These are phyloP conservation scores for Myotis daubentonii DNA, from an alignment of 2,797 vertebrate genomes.

Conservation along the genomic window DNA sequence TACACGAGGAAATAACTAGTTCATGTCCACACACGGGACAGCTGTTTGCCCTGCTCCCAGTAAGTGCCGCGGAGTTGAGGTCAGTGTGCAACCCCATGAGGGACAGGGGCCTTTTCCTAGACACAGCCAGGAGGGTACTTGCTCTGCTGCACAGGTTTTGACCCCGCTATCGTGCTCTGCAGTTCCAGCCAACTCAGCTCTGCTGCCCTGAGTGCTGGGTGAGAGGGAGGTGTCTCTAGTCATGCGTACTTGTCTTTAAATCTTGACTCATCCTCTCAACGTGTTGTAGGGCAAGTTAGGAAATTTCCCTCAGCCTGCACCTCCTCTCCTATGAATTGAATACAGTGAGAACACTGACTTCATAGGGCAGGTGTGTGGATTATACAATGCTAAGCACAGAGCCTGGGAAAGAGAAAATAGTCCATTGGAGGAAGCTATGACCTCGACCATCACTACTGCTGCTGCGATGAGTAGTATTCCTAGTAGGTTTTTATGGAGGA, in stretches of 20 bases:
- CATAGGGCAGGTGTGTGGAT: not conserved
- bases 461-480: not conserved
- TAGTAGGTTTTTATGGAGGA: not conserved
- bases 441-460: not conserved
- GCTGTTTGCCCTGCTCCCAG: not conserved
- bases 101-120: not conserved
- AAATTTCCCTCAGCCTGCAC: not conserved
- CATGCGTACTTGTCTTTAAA: not conserved
- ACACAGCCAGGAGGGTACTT: not conserved
- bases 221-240: not conserved
- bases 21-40: not conserved
- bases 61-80: not conserved
- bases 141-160: not conserved
- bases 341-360: not conserved
- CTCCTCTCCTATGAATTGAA: not conserved
- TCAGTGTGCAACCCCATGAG: not conserved
- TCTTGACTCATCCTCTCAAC: not conserved
- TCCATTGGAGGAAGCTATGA: not conserved
- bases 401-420: not conserved
- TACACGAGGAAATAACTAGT: not conserved
- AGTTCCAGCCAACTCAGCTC: not conserved
- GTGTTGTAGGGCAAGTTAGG: not conserved
- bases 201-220: too few relatives aligned
- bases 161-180: not conserved
- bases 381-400: not conserved